These are phyloP conservation scores for Philypnodon macrostomus DNA, from an alignment of 2,797 vertebrate species.

Conservation along the genomic window DNA sequence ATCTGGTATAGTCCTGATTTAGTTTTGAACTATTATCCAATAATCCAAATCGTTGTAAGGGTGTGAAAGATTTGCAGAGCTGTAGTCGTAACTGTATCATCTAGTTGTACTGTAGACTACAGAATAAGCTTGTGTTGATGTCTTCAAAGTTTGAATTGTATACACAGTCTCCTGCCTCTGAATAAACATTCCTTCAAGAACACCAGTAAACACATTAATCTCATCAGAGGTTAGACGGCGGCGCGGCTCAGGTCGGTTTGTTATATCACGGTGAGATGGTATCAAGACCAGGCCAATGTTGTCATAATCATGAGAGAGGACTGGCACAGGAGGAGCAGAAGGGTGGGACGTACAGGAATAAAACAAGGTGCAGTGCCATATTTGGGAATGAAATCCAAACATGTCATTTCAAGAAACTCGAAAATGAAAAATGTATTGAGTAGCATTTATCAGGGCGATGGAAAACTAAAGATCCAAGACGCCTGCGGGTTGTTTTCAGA, in stretches of 20 bases:
- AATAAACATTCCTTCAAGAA: slow-evolving; percentile 47
- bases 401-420: not conserved
- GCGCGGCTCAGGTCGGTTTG: slow-evolving; percentile 17
- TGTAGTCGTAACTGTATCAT: slow-evolving; percentile 17
- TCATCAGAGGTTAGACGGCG: slow-evolving; percentile 17
- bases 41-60: too few relatives aligned
- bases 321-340: slow-evolving; percentile 40
- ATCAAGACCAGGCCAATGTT: slow-evolving; percentile 48
- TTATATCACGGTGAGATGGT: slow-evolving; percentile 28
- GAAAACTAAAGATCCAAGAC: too few relatives aligned
- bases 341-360: slow-evolving; percentile 25
- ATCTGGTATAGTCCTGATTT: too few relatives aligned
- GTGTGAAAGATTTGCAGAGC: too few relatives aligned
- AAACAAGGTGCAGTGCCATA: slow-evolving; percentile 39
- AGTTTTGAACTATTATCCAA: too few relatives aligned
- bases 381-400: slow-evolving; percentile 23
- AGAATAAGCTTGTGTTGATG: too few relatives aligned
- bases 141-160: too few relatives aligned
- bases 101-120: slow-evolving; percentile 24
- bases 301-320: slow-evolving; percentile 32
- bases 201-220: slow-evolving; percentile 44
- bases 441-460: too few relatives aligned
- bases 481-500: too few relatives aligned
- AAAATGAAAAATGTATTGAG: too few relatives aligned
- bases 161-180: too few relatives aligned